phyloP scores from a whole-genome alignment of 2,888 invertebrate species.

The Physocephala rufipes region DNA sequence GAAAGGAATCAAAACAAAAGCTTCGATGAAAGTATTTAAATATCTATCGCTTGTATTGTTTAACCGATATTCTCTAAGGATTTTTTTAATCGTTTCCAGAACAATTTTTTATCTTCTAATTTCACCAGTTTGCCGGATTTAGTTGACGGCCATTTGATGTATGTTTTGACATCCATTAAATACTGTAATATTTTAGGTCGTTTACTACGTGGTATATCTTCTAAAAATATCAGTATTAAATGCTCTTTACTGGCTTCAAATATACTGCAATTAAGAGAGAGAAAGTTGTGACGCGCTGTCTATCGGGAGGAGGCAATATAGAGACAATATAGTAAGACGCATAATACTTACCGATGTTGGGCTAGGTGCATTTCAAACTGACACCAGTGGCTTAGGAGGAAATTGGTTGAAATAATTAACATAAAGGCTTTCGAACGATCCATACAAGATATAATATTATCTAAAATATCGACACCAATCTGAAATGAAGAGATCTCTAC shows the following conservation, averaged over 20 bases:
- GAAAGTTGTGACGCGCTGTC: not conserved
- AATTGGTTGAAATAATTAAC: conserved; percentile 72
- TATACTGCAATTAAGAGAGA: conserved; percentile 62
- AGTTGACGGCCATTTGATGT: conserved; percentile 72
- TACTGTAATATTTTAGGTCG: conserved; percentile 74
- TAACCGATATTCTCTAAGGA: conserved; percentile 55
- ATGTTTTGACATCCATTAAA: conserved; percentile 75
- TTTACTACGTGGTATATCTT: conserved; percentile 71
- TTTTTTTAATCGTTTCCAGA: conserved; percentile 63
- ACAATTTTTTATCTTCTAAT: conserved; percentile 60
- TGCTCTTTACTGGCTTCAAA: conserved; percentile 72
- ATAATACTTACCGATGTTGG: conserved; percentile 70
- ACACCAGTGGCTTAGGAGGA: conserved; percentile 77
- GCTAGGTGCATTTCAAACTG: conserved; percentile 78
- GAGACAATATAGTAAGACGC: no score
- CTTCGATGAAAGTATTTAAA: no score
- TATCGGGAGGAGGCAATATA: not conserved
- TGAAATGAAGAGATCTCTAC: conserved; percentile 24
- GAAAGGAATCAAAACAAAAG: no score
- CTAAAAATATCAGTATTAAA: conserved; percentile 72
- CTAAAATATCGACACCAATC: conserved; percentile 75
- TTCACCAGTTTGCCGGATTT: conserved; percentile 47
- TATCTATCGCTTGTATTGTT: conserved; percentile 41
- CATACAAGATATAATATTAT: conserved; percentile 77
- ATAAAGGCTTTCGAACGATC: conserved; percentile 73